phyloP scores from a whole-genome alignment of 2,113 vertebrate genomes.

The Eptatretus burgeri region DNA sequence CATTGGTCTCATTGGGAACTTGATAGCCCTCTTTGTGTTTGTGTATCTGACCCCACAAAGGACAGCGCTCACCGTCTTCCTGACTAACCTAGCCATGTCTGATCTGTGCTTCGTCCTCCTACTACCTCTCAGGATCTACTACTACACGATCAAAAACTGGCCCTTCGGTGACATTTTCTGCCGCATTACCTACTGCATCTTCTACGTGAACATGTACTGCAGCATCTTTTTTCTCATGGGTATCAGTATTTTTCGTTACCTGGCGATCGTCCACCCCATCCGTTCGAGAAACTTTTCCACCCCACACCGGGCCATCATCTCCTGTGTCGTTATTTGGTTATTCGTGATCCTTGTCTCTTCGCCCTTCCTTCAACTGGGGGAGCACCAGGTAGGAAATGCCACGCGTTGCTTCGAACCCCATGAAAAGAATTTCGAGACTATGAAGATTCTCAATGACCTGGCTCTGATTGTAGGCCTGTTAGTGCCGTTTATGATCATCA shows the following conservation, averaged over 20 bases:
- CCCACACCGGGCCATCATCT: constrained; percentile 7
- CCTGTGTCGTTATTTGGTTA: constrained; percentile 11
- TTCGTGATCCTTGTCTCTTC: background rate
- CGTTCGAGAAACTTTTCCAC: constrained; percentile 8
- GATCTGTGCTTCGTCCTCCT: constrained; percentile 12
- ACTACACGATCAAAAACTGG: background rate
- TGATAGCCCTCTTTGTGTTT: constrained; percentile 11
- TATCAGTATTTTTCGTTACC: constrained; percentile 12
- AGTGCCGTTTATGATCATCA: constrained; percentile 43
- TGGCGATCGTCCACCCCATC: constrained; percentile 8
- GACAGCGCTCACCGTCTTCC: constrained; percentile 12
- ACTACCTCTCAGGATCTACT: constrained; percentile 10
- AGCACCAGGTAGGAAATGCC: constrained; percentile 12
- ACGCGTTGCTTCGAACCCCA: too few relatives aligned
- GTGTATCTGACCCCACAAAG: constrained; percentile 10
- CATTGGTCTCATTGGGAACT: constrained; percentile 10
- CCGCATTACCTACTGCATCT: constrained; percentile 11
- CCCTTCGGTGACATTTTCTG: constrained; percentile 7
- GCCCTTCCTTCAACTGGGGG: constrained; percentile 3
- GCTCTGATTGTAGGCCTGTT: constrained; percentile 40
- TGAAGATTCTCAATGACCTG: constrained; percentile 26
- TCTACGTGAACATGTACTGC: constrained; percentile 14
- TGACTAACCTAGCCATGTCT: constrained; percentile 11
- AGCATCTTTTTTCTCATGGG: constrained; percentile 13
- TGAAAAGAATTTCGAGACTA: too few relatives aligned